phyloP scores from a whole-genome alignment of 2,888 invertebrate genomes.

The Euproctis similis region DNA sequence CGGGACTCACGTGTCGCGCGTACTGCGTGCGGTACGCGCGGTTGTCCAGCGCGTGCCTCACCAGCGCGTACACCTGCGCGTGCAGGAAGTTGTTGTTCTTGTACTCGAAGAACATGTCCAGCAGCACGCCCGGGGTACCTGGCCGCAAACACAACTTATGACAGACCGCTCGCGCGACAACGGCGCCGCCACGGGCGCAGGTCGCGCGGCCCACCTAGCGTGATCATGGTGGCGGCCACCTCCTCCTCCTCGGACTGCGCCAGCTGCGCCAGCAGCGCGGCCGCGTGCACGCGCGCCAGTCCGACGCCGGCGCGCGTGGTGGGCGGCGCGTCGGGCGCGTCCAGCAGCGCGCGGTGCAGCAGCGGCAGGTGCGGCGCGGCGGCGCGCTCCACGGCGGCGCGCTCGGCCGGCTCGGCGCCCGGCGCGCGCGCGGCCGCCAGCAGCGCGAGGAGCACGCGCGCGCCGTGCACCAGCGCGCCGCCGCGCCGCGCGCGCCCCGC shows the following conservation, averaged over 20 bases:
- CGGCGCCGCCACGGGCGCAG: no score
- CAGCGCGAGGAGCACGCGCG: conserved; percentile 28
- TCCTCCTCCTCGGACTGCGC: conserved; percentile 82
- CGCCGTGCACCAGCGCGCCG: conserved; percentile 24
- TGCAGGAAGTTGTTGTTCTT: conserved; percentile 97
- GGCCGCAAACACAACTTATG: no score
- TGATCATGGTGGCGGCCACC: conserved; percentile 80
- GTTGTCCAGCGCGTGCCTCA: conserved; percentile 80
- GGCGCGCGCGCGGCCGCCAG: conserved; percentile 9
- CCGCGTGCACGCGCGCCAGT: conserved; percentile 83
- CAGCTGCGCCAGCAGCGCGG: conserved; percentile 85
- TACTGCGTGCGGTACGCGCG: conserved; percentile 39
- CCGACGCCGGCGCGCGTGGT: conserved; percentile 73
- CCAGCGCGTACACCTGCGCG: conserved; percentile 88
- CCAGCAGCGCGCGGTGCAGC: conserved; percentile 61
- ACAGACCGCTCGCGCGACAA: no score
- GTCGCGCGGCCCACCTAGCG: conserved; percentile 64
- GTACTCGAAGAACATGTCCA: conserved; percentile 93
- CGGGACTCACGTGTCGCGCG: conserved; percentile 33
- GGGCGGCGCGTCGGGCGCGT: conserved; percentile 17
- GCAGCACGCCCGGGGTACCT: conserved; percentile 78
- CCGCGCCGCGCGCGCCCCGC: conserved; percentile 41
- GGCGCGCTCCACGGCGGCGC: conserved; percentile 47
- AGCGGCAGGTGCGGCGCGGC: conserved; percentile 65
- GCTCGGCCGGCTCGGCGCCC: conserved; percentile 10